phyloP scores from a whole-genome alignment of 1,140 invertebrate genomes.

The Diorhabda elongata region DNA sequence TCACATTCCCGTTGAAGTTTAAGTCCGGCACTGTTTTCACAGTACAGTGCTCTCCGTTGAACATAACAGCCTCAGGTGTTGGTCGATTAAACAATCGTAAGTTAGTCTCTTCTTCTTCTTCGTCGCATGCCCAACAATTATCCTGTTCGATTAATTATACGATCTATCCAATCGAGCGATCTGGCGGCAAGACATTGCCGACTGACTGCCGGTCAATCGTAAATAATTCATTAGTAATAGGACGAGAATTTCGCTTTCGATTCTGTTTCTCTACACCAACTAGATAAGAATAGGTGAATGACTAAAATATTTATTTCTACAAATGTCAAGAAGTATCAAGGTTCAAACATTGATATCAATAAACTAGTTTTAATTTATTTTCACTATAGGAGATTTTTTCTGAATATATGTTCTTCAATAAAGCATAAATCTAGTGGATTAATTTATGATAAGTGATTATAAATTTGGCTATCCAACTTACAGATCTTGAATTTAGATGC shows the following conservation, averaged over 20 bases:
- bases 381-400: no score
- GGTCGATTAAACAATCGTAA: conserved; percentile 42
- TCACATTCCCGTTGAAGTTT: background rate
- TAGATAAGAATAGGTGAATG: background rate
- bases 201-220: conserved; percentile 17
- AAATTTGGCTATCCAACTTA: no score
- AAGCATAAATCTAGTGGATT: no score
- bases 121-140: conserved; percentile 39
- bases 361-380: no score
- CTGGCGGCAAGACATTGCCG: background rate
- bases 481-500: no score
- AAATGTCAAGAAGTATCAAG: background rate
- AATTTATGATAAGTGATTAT: no score
- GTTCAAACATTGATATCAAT: no score
- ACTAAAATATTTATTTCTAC: background rate
- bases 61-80: conserved; percentile 26
- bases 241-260: background rate
- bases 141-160: conserved; percentile 39
- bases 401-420: no score
- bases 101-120: conserved; percentile 27
- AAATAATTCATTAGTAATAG: conserved; percentile 19
- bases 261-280: background rate
- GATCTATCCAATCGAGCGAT: conserved; percentile 28
- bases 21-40: background rate
- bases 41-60: conserved; percentile 14